Conservation (phyloP, 1,140 invertebrate genomes). For the Aphidius ervi region DNA sequence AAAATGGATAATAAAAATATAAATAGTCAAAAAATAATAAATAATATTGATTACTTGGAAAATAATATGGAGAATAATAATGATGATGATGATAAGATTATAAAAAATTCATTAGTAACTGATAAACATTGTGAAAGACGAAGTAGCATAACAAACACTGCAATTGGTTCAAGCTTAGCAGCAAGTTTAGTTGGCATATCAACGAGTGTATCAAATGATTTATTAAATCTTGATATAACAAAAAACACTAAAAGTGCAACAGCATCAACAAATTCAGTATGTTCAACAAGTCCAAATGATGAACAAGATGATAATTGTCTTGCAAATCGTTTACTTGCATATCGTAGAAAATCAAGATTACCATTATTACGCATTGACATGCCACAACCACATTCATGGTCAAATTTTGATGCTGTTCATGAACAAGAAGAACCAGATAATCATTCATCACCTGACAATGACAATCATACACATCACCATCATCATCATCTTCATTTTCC, state of each 20-base stretch:
- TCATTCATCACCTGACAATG: not conserved
- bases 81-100: too few species aligned
- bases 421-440: constrained; percentile 12
- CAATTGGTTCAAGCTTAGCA: constrained; percentile 45
- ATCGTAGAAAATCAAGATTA: constrained; percentile 33
- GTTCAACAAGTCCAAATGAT: constrained; percentile 19
- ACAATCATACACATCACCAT: constrained; percentile 6
- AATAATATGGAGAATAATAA: too few species aligned
- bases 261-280: constrained; percentile 17
- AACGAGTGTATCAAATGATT: constrained; percentile 31
- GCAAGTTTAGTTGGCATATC: constrained; percentile 40
- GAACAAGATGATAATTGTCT: constrained; percentile 16
- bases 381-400: constrained; percentile 31
- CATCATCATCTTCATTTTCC: constrained; percentile 33
- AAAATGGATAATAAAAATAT: too few species aligned
- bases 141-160: constrained; percentile 38
- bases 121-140: constrained; percentile 17
- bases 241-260: constrained; percentile 11
- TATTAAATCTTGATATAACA: constrained; percentile 18
- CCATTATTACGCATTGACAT: constrained; percentile 51
- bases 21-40: too few species aligned
- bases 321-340: constrained; percentile 6
- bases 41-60: not conserved
- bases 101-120: not conserved
- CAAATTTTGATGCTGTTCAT: constrained; percentile 12